Evolutionary conservation across 2,113 vertebrate species (phyloP).

Genomic region (human (Homo sapiens)): DNA sequence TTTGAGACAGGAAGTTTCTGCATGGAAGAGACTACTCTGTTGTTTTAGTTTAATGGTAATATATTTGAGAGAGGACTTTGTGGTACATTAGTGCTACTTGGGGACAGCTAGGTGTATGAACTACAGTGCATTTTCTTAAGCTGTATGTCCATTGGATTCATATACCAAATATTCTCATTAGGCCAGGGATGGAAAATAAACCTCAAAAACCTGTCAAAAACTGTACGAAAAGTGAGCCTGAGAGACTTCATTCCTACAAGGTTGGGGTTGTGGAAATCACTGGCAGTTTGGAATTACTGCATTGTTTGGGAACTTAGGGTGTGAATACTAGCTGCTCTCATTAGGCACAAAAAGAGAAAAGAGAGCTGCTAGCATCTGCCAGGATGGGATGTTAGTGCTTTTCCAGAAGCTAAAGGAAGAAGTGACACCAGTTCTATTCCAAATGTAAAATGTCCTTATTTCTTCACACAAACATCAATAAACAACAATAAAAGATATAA

Average conservation of each 20-base stretch:
- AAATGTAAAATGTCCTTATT: not conserved
- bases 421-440: not conserved
- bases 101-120: not conserved
- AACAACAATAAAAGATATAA: not conserved
- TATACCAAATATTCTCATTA: not conserved
- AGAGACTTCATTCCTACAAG: not conserved
- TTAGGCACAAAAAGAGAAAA: not conserved
- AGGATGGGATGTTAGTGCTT: not conserved
- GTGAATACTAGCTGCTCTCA: not conserved
- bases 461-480: not conserved
- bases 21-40: not conserved
- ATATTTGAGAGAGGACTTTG: not conserved
- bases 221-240: not conserved
- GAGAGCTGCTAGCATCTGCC: not conserved
- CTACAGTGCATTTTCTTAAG: not conserved
- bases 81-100: not conserved
- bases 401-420: not conserved
- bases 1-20: not conserved
- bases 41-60: constrained; percentile 8
- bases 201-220: not conserved
- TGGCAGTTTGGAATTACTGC: not conserved
- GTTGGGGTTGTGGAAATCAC: not conserved
- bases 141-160: not conserved
- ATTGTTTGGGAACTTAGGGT: not conserved
- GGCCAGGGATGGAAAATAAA: not conserved